Base-by-base conservation (phyloP, 1,140 invertebrate species). In the Hermetia illucens region DNA sequence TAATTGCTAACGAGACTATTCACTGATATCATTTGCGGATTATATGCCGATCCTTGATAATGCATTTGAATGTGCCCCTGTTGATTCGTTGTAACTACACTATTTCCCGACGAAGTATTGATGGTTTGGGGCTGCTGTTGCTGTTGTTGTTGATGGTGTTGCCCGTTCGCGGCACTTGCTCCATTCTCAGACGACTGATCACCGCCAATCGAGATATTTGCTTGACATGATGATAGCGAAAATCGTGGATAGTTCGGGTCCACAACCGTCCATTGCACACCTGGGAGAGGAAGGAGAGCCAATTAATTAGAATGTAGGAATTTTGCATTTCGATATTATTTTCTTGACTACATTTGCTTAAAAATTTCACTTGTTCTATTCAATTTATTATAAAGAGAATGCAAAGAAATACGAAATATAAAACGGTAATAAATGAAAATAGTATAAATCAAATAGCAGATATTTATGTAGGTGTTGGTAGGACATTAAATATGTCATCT, bases 261-360 rank as follows among this genome's bases (percentile, higher is more conserved):
- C 66, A 76, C 67, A 60, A 76, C 68, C 57, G 72, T 72, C 74
- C 74, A 77, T 65, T 74, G 74, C 62, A 74, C 66, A 68, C 74
- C 74, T 77, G 70, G 59, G 68, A 74, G 55, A 51, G 57, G 53
- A 59, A 52, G 45, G 50, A 49, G 47, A 49, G 46, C 21, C 36
- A 38, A 41, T 36, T 33, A 39, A 31, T 38, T 22, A 38, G 19
- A 32, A 31, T 4, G 16, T 13, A 29, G 9, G 16, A 29, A 29
- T 13, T n/a, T n/a, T n/a, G n/a, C n/a, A n/a, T n/a, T n/a, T n/a
- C n/a, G n/a, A n/a, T n/a, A n/a, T n/a, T 30, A 3, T n/a, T 30
- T 30, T 30, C 29, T 25, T 25, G 24, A 9, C n/a, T 16, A 13
- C 17, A 16, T 30, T 30, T 30, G 24, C n/a, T 8, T 25, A n/a